These are phyloP conservation scores for Cuculus canorus DNA, from an alignment of 2,797 vertebrate species.

Conservation along the genomic window DNA sequence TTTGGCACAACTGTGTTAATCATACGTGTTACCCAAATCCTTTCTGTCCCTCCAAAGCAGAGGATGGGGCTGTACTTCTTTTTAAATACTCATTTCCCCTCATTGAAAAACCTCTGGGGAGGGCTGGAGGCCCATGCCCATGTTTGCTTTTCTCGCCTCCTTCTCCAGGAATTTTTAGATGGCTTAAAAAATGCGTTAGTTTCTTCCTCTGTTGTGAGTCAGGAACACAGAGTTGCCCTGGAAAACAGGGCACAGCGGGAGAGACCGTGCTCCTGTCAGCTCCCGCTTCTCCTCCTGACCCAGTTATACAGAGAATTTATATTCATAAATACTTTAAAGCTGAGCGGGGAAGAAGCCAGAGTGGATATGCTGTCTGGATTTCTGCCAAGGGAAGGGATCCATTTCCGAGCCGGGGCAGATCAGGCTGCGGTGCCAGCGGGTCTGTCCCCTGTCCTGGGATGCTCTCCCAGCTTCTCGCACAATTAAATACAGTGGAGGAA, in stretches of 20 bases:
- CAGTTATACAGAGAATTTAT: constrained; percentile 49
- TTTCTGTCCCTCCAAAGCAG: background rate
- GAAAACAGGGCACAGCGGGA: constrained; percentile 2
- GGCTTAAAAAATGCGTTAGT: background rate
- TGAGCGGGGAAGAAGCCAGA: background rate
- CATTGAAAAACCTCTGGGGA: background rate
- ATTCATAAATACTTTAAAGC: constrained; percentile 66
- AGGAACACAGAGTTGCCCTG: background rate
- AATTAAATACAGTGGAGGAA: background rate
- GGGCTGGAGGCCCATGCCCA: background rate
- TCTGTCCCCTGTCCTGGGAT: background rate
- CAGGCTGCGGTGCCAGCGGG: background rate
- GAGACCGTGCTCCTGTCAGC: background rate
- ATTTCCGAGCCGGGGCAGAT: background rate
- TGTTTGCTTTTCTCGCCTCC: background rate
- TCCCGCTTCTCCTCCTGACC: constrained; percentile 52
- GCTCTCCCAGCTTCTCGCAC: background rate
- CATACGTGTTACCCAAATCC: background rate
- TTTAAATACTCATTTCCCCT: background rate
- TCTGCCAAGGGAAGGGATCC: constrained; percentile 55
- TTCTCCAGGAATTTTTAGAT: constrained; percentile 24
- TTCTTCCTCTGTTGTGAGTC: background rate
- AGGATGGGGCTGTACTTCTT: background rate
- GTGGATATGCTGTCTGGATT: constrained; percentile 29
- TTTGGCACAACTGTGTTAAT: background rate